Percentiles rank a stretch among this genome's conserved stretches.
phyloP scores from a whole-genome alignment of 1,140 invertebrate species.

The Rhopalosiphum padi region DNA sequence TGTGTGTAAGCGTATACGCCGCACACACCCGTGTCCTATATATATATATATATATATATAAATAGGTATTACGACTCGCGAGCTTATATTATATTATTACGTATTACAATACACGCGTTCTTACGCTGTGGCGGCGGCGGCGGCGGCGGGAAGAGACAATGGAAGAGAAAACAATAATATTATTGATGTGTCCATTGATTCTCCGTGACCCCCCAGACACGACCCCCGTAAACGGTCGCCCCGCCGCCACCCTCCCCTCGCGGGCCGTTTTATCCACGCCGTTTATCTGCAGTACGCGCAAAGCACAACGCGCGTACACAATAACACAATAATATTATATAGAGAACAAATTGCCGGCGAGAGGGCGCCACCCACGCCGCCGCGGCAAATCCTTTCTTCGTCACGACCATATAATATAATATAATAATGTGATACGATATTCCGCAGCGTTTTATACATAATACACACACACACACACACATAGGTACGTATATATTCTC shows the following conservation, averaged over 20 bases:
- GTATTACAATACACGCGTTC: background rate
- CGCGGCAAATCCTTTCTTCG: background rate
- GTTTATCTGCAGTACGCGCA: background rate
- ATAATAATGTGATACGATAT: background rate
- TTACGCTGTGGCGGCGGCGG: background rate
- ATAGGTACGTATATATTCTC: background rate
- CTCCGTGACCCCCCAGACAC: constrained; percentile 17
- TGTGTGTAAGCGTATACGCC: background rate
- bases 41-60: background rate
- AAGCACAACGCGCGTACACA: background rate
- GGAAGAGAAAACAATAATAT: constrained; percentile 9
- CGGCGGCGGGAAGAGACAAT: background rate
- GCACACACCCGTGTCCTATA: background rate
- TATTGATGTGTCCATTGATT: constrained; percentile 48
- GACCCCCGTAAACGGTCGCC: background rate
- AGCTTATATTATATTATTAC: background rate
- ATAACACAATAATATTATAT: background rate
- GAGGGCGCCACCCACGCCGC: constrained; percentile 22
- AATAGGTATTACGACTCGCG: background rate
- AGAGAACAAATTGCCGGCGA: constrained; percentile 35
- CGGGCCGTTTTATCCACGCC: background rate
- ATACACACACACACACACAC: background rate
- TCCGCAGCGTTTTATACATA: background rate
- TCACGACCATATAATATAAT: background rate
- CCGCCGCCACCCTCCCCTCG: background rate